These are phyloP conservation scores for Erpornis zantholeuca DNA, from an alignment of 2,113 vertebrate genomes.

Conservation along the genomic window DNA sequence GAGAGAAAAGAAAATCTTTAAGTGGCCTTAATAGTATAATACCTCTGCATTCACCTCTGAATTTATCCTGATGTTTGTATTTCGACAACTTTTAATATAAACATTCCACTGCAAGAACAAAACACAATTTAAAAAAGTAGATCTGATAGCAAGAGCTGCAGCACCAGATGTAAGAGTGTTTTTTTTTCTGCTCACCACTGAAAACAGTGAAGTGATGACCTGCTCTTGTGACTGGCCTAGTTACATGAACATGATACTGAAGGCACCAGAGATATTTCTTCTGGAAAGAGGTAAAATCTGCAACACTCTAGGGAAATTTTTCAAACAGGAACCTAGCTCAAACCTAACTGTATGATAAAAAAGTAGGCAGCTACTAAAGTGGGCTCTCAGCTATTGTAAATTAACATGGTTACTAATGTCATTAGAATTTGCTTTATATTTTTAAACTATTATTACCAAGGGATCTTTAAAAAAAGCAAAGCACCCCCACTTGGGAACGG, in stretches of 20 bases:
- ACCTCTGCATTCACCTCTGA: neutral
- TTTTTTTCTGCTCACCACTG: neutral
- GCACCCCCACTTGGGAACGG: neutral
- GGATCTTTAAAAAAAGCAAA: neutral
- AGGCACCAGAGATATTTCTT: neutral
- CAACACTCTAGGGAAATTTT: neutral
- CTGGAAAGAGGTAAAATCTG: neutral
- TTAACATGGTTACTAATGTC: neutral
- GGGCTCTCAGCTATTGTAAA: neutral
- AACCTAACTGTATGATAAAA: neutral
- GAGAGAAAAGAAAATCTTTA: neutral
- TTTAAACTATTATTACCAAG: neutral
- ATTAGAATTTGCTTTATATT: neutral
- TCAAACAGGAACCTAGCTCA: neutral
- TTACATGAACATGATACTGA: neutral
- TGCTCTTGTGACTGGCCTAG: neutral
- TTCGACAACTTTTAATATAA: neutral
- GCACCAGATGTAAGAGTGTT: neutral
- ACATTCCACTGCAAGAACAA: neutral
- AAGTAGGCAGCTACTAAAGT: neutral
- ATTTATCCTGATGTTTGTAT: neutral
- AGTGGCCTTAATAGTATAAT: neutral
- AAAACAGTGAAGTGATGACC: neutral
- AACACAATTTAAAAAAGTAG: neutral
- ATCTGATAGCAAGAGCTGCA: neutral